Percentiles rank a stretch among this genome's conserved stretches.
Evolutionary conservation across 2,797 vertebrate species (phyloP).

Genomic region (Pelochelys cantorii): DNA sequence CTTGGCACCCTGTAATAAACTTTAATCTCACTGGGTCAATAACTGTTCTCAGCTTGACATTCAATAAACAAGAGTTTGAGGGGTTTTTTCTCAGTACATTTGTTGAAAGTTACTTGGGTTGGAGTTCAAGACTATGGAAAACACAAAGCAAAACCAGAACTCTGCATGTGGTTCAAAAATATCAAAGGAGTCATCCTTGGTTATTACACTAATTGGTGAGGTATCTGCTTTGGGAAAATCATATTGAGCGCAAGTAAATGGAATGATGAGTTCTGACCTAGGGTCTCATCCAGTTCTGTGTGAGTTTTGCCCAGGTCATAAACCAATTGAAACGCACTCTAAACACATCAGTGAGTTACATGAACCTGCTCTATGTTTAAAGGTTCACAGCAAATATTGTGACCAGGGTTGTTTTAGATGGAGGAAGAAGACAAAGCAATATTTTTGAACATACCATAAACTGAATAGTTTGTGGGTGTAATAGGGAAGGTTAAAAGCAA

Average conservation of each 20-base stretch:
- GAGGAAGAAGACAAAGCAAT: neutral
- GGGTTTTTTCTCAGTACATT: neutral
- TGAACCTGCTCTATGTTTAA: neutral
- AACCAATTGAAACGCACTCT: neutral
- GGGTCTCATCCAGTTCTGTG: neutral
- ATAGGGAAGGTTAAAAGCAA: neutral
- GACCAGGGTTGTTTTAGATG: neutral
- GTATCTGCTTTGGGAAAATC: slow-evolving; percentile 23
- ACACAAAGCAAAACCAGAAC: slow-evolving; percentile 11
- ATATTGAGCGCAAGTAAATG: neutral
- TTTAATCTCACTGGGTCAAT: slow-evolving; percentile 76
- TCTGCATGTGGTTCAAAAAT: neutral
- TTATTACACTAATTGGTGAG: slow-evolving; percentile 41
- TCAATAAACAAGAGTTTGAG: slow-evolving; percentile 66
- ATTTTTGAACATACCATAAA: neutral
- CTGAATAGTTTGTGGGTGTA: neutral
- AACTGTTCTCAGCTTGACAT: slow-evolving; percentile 68
- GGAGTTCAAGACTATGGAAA: slow-evolving; percentile 12
- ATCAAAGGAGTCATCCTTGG: neutral
- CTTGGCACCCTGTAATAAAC: slow-evolving; percentile 72
- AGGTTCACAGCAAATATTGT: neutral
- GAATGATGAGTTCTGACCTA: neutral
- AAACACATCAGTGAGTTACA: neutral
- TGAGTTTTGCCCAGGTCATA: neutral
- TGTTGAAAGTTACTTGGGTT: neutral